Percentiles rank a stretch among this genome's conserved stretches.
phyloP scores from a whole-genome alignment of 2,888 invertebrate species.

The Pherbina coryleti region DNA sequence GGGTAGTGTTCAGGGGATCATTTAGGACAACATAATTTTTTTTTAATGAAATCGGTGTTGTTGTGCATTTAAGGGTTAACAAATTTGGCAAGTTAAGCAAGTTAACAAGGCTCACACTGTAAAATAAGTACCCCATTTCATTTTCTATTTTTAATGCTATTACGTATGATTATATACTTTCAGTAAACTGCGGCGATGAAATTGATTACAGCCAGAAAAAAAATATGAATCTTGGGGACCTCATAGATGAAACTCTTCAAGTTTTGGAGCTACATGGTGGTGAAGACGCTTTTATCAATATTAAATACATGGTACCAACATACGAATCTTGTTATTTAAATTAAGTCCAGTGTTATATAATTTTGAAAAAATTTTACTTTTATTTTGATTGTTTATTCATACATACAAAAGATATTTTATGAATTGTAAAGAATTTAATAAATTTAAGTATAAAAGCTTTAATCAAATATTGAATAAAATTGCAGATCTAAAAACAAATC shows the following conservation, averaged over 20 bases:
- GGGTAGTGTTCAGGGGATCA: too few species aligned
- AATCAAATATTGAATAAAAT: neutral
- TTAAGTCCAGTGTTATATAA: conserved; percentile 65
- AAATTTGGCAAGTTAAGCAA: neutral
- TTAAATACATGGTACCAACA: conserved; percentile 97
- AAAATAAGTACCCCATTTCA: neutral
- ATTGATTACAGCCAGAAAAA: conserved; percentile 91
- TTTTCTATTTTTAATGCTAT: neutral
- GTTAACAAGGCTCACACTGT: neutral
- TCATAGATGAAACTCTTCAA: conserved; percentile 93
- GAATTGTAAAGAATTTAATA: conserved; percentile 2
- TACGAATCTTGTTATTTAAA: conserved; percentile 93
- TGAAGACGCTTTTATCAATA: conserved; percentile 96
- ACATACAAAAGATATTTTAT: neutral
- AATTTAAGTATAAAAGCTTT: conserved; percentile 1
- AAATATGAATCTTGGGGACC: conserved; percentile 88
- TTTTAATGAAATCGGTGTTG: too few species aligned
- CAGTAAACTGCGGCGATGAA: conserved; percentile 89
- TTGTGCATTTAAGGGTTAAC: too few species aligned
- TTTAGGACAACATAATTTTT: too few species aligned
- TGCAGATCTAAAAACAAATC: neutral
- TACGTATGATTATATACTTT: conserved; percentile 28
- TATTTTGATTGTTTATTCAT: neutral
- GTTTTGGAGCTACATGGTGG: conserved; percentile 92
- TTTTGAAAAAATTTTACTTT: neutral